Evolutionary conservation across 2,797 vertebrate species (phyloP).

Genomic region (Clarias platycephalus): DNA sequence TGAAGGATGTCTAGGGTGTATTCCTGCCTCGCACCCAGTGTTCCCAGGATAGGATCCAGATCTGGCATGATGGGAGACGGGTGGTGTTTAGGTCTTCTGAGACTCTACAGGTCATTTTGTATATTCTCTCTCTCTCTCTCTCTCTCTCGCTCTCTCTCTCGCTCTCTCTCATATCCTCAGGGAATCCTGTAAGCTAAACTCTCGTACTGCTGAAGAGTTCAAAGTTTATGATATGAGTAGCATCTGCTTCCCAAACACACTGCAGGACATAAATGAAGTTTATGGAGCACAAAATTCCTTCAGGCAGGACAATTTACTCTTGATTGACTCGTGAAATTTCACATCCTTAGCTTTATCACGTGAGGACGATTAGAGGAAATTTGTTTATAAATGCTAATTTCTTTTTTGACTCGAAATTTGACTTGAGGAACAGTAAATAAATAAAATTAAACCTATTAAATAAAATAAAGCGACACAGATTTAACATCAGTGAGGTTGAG

Average conservation of each 20-base stretch:
- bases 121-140: background rate
- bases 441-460: background rate
- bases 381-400: conserved; percentile 7
- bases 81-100: background rate
- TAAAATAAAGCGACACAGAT: background rate
- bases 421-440: background rate
- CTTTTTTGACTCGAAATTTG: no score
- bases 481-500: background rate
- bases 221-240: conserved; percentile 57
- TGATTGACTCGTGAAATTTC: conserved; percentile 7
- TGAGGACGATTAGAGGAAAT: background rate
- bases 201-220: conserved; percentile 50
- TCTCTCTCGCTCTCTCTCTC: background rate
- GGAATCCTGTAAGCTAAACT: conserved; percentile 25
- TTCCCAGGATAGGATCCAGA: background rate
- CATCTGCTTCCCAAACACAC: conserved; percentile 55
- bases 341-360: background rate
- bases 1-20: background rate
- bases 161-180: conserved; percentile 14
- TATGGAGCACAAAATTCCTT: conserved; percentile 29
- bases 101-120: background rate
- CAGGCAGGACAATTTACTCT: background rate
- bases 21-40: background rate
- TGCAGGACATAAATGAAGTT: conserved; percentile 40
- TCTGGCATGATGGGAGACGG: background rate